Conservation (phyloP, 2,113 vertebrate species). For the Pygoscelis antarcticus region DNA sequence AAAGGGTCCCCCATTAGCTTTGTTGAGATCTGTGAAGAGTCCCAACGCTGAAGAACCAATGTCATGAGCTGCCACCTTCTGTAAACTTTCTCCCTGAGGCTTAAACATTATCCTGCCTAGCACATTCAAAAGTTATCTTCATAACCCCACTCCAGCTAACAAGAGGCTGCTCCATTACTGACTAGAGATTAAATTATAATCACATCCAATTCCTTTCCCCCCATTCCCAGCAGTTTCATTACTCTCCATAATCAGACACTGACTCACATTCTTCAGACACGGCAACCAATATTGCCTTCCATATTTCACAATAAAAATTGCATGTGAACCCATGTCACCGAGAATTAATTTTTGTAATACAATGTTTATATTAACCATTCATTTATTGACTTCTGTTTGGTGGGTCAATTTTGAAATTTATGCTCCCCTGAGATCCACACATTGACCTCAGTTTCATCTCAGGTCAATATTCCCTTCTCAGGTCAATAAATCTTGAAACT, state of each 20-base stretch:
- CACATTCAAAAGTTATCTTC: neutral
- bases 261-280: conserved; percentile 7
- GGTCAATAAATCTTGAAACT: conserved; percentile 70
- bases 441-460: conserved; percentile 70
- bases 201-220: neutral
- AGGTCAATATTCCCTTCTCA: conserved; percentile 63
- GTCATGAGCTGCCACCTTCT: neutral
- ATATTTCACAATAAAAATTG: conserved; percentile 59
- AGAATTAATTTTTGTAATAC: conserved; percentile 74
- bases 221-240: conserved; percentile 37
- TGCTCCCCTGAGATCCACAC: conserved; percentile 26
- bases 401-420: conserved; percentile 62
- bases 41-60: rapidly evolving
- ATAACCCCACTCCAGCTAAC: neutral
- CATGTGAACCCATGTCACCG: conserved; percentile 27
- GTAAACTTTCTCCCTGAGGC: neutral
- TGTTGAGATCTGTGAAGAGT: neutral
- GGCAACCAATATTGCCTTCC: conserved; percentile 15
- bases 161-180: neutral
- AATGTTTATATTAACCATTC: conserved; percentile 74
- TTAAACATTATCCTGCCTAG: neutral
- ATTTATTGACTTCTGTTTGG: conserved; percentile 67
- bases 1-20: neutral
- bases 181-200: conserved; percentile 10
- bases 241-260: conserved; percentile 50